A percentile compares a stretch with the other conserved stretches of the same genome.
These are phyloP conservation scores for Dione vanillae DNA, from an alignment of 2,888 invertebrate genomes.

Conservation along the genomic window DNA sequence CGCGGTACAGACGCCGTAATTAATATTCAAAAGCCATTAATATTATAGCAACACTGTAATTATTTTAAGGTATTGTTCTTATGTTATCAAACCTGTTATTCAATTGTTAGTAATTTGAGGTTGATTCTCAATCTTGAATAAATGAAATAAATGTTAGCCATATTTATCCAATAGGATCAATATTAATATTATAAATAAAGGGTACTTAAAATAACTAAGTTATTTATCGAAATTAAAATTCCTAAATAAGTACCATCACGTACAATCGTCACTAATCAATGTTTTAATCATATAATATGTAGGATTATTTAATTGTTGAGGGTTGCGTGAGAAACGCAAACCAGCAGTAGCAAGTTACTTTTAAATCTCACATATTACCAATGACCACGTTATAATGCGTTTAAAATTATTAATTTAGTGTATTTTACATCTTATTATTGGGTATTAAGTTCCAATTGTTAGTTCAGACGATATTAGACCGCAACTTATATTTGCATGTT, in stretches of 20 bases:
- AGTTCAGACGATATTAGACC: constrained; percentile 35
- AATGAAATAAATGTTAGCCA: background rate
- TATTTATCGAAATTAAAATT: background rate
- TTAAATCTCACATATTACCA: constrained; percentile 59
- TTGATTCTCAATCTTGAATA: constrained; percentile 20
- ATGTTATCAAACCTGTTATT: constrained; percentile 26
- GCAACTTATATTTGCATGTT: constrained; percentile 53
- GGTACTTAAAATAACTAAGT: too few relatives aligned
- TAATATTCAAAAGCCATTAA: constrained; percentile 42
- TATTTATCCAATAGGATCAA: background rate
- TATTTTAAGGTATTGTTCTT: constrained; percentile 39
- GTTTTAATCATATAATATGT: constrained; percentile 70
- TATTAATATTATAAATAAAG: background rate
- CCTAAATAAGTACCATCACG: constrained; percentile 35
- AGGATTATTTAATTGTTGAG: constrained; percentile 75
- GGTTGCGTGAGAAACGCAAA: constrained; percentile 83
- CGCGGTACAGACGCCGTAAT: constrained; percentile 38
- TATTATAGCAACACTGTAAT: constrained; percentile 43
- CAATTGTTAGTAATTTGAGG: constrained; percentile 18
- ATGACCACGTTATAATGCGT: constrained; percentile 44
- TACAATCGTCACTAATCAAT: constrained; percentile 56
- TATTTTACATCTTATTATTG: constrained; percentile 32
- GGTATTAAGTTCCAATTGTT: constrained; percentile 55
- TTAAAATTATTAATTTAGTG: constrained; percentile 4
- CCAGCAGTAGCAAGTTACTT: constrained; percentile 72